Percentiles rank a stretch among this genome's conserved stretches.
These are phyloP conservation scores for Polyommatus icarus DNA, from an alignment of 2,888 invertebrate genomes.

Conservation along the genomic window DNA sequence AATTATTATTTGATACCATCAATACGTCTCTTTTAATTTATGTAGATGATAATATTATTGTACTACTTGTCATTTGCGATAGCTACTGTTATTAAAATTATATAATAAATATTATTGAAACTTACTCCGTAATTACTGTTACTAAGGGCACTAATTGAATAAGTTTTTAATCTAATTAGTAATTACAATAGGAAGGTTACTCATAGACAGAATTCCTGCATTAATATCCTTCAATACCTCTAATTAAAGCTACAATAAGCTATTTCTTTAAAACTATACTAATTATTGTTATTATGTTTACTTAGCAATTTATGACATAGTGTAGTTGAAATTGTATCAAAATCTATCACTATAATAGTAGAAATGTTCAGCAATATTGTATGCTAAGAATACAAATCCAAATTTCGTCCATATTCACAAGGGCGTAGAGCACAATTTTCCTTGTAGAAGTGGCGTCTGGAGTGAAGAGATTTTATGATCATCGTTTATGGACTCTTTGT, in stretches of 20 bases:
- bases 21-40: background rate
- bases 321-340: background rate
- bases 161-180: background rate
- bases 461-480: slow-evolving; percentile 22
- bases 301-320: background rate
- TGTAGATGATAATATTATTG: background rate
- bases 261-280: no score
- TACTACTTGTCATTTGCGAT: background rate
- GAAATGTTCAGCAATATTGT: background rate
- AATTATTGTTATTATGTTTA: background rate
- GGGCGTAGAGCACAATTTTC: background rate
- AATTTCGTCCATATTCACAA: background rate
- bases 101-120: background rate
- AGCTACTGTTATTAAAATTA: background rate
- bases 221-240: no score
- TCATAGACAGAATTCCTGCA: no score
- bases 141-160: background rate
- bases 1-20: background rate
- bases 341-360: background rate
- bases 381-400: background rate
- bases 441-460: background rate
- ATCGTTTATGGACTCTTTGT: slow-evolving; percentile 22
- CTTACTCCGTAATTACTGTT: background rate
- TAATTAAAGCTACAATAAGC: no score
- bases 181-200: no score